Evolutionary conservation across 2,797 vertebrate genomes (phyloP).

Genomic region (Characodon lateralis): DNA sequence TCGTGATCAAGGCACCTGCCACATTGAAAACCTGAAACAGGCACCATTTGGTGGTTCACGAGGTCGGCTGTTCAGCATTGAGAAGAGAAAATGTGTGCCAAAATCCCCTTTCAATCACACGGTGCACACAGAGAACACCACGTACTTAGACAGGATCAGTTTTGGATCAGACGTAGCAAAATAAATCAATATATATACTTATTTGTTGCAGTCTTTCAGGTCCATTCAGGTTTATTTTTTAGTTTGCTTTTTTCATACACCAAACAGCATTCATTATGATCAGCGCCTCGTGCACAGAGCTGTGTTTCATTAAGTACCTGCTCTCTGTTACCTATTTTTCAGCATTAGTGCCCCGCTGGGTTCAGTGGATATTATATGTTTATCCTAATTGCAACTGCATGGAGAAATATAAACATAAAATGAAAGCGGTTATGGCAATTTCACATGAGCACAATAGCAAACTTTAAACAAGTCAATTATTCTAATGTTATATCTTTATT

Average conservation of each 20-base stretch:
- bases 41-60: slow-evolving; percentile 82
- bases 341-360: slow-evolving; percentile 71
- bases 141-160: slow-evolving; percentile 43
- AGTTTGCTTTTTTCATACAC: slow-evolving; percentile 26
- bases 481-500: slow-evolving; percentile 23
- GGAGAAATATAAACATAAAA: slow-evolving; percentile 56
- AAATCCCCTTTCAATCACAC: slow-evolving; percentile 74
- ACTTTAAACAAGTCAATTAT: slow-evolving; percentile 38
- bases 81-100: slow-evolving; percentile 68
- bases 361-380: slow-evolving; percentile 53
- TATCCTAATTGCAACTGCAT: slow-evolving; percentile 60
- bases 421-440: slow-evolving; percentile 61
- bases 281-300: slow-evolving; percentile 28
- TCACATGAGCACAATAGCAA: slow-evolving; percentile 39
- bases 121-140: slow-evolving; percentile 43
- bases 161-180: slow-evolving; percentile 45
- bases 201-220: slow-evolving; percentile 38
- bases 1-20: slow-evolving; percentile 82
- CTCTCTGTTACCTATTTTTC: slow-evolving; percentile 60
- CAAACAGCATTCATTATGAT: slow-evolving; percentile 39
- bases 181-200: slow-evolving; percentile 23
- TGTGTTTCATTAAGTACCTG: slow-evolving; percentile 66
- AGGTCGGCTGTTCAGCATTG: slow-evolving; percentile 72
- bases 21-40: slow-evolving; percentile 81
- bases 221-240: slow-evolving; percentile 23